phyloP scores from a whole-genome alignment of 2,113 vertebrate species.

The Aphyosemion australe region DNA sequence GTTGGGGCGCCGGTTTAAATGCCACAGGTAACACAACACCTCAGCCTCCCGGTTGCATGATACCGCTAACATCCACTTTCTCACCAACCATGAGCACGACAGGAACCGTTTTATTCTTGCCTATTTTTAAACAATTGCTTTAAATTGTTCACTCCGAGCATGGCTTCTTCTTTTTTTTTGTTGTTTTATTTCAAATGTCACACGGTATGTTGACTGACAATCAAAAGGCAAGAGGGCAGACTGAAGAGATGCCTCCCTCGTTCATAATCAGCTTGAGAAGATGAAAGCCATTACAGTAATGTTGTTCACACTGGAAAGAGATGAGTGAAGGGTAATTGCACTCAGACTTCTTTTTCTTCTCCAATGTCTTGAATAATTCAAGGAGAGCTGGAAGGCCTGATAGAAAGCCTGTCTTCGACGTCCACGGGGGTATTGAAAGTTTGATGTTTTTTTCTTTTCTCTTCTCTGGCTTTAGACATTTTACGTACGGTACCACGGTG shows the following conservation, averaged over 20 bases:
- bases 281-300: constrained; percentile 78
- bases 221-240: constrained; percentile 21
- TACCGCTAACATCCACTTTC: constrained; percentile 47
- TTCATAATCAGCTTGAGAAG: constrained; percentile 66
- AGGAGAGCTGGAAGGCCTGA: constrained; percentile 53
- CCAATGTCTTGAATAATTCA: constrained; percentile 78
- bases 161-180: constrained; percentile 18
- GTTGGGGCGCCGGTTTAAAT: constrained; percentile 57
- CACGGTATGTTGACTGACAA: constrained; percentile 38
- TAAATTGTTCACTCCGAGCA: constrained; percentile 16
- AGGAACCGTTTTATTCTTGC: constrained; percentile 32
- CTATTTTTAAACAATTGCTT: constrained; percentile 30
- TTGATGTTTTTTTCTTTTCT: constrained; percentile 54
- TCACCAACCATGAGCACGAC: constrained; percentile 41
- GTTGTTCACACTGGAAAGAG: constrained; percentile 72
- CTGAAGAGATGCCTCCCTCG: constrained; percentile 47
- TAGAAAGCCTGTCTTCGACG: constrained; percentile 53
- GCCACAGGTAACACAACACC: constrained; percentile 62
- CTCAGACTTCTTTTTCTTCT: constrained; percentile 72
- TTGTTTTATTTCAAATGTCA: constrained; percentile 43
- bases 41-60: constrained; percentile 46
- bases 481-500: constrained; percentile 33
- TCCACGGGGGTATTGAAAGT: constrained; percentile 52
- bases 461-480: constrained; percentile 43
- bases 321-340: constrained; percentile 73